A percentile compares a stretch with the other conserved stretches of the same genome.
phyloP scores from a whole-genome alignment of 2,888 invertebrate genomes.

The Rotaria sp. region DNA sequence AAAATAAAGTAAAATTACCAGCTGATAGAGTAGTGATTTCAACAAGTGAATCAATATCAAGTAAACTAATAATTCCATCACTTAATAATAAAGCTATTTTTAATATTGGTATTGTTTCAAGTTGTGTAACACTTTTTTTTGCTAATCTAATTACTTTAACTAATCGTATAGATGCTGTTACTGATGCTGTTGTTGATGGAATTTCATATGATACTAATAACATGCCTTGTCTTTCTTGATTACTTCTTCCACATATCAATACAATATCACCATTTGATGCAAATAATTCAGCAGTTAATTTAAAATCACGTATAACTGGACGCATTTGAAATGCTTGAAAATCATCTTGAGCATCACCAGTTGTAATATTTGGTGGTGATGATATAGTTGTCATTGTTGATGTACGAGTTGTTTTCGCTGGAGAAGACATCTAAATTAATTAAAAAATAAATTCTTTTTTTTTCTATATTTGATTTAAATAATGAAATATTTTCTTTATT shows the following conservation, averaged over 20 bases:
- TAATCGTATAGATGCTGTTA: neutral
- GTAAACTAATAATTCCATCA: neutral
- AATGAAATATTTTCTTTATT: neutral
- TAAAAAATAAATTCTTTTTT: neutral
- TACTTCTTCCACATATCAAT: conserved; percentile 6
- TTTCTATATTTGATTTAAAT: neutral
- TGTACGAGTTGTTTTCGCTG: neutral
- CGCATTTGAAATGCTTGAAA: conserved; percentile 26
- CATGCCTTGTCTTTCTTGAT: conserved; percentile 19
- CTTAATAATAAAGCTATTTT: conserved; percentile 8
- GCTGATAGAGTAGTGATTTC: neutral
- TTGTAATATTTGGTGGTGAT: neutral
- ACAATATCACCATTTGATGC: conserved; percentile 17
- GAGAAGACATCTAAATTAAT: neutral
- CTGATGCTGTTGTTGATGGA: neutral
- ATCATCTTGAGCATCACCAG: neutral
- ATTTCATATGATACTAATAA: conserved; percentile 3
- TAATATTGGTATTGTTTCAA: conserved; percentile 22
- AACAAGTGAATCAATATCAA: neutral
- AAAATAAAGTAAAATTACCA: neutral
- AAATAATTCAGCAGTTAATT: conserved; percentile 16
- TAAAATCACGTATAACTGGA: neutral
- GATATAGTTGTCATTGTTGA: neutral
- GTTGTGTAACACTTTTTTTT: neutral
- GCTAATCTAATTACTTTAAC: neutral